Conservation (phyloP, 2,888 invertebrate species). For the Allacma fusca region DNA sequence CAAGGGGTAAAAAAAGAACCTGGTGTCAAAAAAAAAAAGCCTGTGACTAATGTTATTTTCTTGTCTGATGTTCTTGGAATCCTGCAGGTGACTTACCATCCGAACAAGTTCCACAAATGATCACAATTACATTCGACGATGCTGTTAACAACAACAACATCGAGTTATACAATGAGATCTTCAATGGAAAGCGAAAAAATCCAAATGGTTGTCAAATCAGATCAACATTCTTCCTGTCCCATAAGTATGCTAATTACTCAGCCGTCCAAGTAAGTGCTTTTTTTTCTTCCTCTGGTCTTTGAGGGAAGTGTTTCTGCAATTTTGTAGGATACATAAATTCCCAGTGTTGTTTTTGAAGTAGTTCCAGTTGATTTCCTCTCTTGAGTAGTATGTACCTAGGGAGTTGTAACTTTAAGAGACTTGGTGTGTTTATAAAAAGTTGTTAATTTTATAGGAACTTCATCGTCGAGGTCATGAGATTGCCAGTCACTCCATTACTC, state of each 20-base stretch:
- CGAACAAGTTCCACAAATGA: slow-evolving; percentile 83
- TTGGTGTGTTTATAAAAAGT: neutral
- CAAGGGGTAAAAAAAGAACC: too few species aligned
- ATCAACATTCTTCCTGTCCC: slow-evolving; percentile 89
- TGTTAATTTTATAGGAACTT: slow-evolving; percentile 74
- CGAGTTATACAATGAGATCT: slow-evolving; percentile 90
- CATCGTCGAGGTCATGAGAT: slow-evolving; percentile 92
- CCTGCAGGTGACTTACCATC: slow-evolving; percentile 53
- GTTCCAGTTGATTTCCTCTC: slow-evolving; percentile 6
- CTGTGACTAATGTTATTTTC: too few species aligned
- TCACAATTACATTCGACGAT: slow-evolving; percentile 92
- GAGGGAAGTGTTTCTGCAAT: neutral
- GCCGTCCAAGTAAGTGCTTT: slow-evolving; percentile 52
- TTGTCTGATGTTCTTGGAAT: too few species aligned
- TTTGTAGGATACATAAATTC: too few species aligned
- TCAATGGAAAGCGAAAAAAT: slow-evolving; percentile 86
- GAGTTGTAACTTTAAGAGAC: too few species aligned
- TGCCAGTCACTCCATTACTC: slow-evolving; percentile 93
- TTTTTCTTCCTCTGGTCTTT: neutral
- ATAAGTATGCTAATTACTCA: slow-evolving; percentile 88
- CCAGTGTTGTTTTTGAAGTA: too few species aligned
- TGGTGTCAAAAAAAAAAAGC: too few species aligned
- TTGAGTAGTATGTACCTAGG: too few species aligned
- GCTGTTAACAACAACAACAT: slow-evolving; percentile 96
- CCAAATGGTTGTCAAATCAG: slow-evolving; percentile 94